Percentiles rank a stretch among this genome's conserved stretches.
These are phyloP conservation scores for Cyprinella venusta DNA, from an alignment of 2,797 vertebrate genomes.

Conservation along the genomic window DNA sequence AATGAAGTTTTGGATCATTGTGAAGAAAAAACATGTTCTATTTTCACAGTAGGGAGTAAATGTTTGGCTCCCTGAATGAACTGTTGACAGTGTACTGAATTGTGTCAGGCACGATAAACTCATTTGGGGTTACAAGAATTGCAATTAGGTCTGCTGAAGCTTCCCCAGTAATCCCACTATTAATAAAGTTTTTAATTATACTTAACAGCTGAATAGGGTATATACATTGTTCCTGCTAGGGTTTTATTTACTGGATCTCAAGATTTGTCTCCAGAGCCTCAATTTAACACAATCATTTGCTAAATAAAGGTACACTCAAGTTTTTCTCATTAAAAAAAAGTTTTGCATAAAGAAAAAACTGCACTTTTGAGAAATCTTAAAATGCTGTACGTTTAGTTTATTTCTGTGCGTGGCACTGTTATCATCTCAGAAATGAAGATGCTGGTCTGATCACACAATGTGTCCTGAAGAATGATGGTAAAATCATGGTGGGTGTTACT, in stretches of 20 bases:
- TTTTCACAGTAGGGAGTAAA: not conserved
- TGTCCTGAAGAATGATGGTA: not conserved
- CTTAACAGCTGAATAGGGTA: conserved; percentile 46
- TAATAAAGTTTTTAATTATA: conserved; percentile 40
- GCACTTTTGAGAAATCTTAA: conserved; percentile 11
- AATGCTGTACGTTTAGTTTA: not conserved
- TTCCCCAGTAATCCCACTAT: conserved; percentile 25
- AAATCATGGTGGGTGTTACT: not conserved
- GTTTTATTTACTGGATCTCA: conserved; percentile 30
- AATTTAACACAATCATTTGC: conserved; percentile 30
- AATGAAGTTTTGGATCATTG: not conserved
- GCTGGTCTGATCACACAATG: not conserved
- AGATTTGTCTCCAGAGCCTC: conserved; percentile 30
- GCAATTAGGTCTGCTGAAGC: conserved; percentile 44
- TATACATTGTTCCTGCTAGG: conserved; percentile 17
- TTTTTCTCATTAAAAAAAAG: conserved; percentile 28
- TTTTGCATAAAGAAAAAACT: not conserved
- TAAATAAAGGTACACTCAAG: conserved; percentile 19
- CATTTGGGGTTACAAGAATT: conserved; percentile 32
- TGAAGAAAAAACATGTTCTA: not conserved
- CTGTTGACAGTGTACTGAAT: conserved; percentile 20
- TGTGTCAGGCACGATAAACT: conserved; percentile 39
- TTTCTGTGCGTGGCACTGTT: not conserved
- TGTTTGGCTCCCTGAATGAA: conserved; percentile 23
- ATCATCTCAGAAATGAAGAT: not conserved